Evolutionary conservation across 2,797 vertebrate species (phyloP).

Genomic region (Crocidura indochinensis): DNA sequence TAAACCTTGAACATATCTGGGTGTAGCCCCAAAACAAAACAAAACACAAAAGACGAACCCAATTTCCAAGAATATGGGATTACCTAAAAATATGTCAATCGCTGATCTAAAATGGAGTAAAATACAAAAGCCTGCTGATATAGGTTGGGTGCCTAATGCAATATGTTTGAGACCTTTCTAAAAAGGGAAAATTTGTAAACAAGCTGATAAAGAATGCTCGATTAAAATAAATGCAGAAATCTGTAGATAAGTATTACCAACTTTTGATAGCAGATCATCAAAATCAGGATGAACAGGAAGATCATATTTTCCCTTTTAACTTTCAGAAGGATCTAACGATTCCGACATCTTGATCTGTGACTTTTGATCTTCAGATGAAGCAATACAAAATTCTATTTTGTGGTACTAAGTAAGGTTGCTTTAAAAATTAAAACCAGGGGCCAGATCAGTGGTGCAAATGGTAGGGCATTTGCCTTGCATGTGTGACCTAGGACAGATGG

Average conservation of each 20-base stretch:
- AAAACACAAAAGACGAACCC: no score
- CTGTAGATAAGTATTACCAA: no score
- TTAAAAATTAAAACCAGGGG: background rate
- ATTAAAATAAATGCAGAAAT: no score
- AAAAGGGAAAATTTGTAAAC: no score
- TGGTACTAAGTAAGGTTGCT: background rate
- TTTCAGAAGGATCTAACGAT: background rate
- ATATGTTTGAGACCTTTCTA: no score
- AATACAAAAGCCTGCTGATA: background rate
- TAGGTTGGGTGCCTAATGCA: background rate
- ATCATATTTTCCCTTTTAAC: fast-evolving
- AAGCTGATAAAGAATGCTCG: no score
- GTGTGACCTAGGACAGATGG: no score
- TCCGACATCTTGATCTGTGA: background rate
- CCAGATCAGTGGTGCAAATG: no score
- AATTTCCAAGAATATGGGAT: background rate
- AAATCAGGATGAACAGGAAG: background rate
- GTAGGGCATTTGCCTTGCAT: no score
- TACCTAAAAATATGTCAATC: background rate
- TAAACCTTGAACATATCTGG: no score
- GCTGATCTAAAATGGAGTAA: background rate
- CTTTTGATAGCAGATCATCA: background rate
- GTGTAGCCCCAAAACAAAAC: no score
- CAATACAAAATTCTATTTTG: background rate
- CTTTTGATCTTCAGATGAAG: background rate